Base-by-base conservation (phyloP, 2,113 vertebrate genomes). In the Dasyprocta punctata region DNA sequence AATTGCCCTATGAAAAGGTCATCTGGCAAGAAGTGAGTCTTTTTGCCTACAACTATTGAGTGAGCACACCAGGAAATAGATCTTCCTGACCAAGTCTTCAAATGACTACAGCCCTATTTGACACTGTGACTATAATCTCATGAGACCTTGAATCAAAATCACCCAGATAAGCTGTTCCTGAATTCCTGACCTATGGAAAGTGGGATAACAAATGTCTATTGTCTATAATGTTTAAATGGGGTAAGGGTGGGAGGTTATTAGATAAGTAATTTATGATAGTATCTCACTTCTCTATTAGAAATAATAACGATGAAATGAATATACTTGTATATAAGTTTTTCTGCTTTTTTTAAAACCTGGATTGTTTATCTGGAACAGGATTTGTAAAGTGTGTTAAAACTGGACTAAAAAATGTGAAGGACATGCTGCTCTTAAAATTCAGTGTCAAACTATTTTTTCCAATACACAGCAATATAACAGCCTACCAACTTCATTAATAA, bases 281-380 rank as follows among this genome's bases (percentile, higher is more conserved):
- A 24, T 26, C 58, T 65, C 69, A 94, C 80, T 97, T 92, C 60
- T 92, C 52, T 92, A 67, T 58, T 81, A 81, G 14, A 83, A 92
- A 28, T 86, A 92, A 28, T 86, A 92, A 89, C 33, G 82, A 36
- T 82, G 26, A 63, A 96, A 65, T 44, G 36, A 92, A 89, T 49
- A 75, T 73, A 49, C 44, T 54, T 90, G 22, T 82, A 17, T 22
- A 49, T 14, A 73, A 61, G 38, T 54, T 77, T 95, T 77, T 47
- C 49, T 26, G 4, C 3, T 63, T 63, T 65, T 30, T 63, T 63
- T 82, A 7, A 54, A 56, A 86, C 82, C 75, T 94, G 36, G 38
- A 89, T 56, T 83, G 60, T 52, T 58, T 86, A 85, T 24, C 17
- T 78, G 90, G 17, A 90, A 60, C 4, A 92, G 10, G 22, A 84